Conservation (phyloP, 2,113 vertebrate genomes). For the Illadopsis cleaveri region DNA sequence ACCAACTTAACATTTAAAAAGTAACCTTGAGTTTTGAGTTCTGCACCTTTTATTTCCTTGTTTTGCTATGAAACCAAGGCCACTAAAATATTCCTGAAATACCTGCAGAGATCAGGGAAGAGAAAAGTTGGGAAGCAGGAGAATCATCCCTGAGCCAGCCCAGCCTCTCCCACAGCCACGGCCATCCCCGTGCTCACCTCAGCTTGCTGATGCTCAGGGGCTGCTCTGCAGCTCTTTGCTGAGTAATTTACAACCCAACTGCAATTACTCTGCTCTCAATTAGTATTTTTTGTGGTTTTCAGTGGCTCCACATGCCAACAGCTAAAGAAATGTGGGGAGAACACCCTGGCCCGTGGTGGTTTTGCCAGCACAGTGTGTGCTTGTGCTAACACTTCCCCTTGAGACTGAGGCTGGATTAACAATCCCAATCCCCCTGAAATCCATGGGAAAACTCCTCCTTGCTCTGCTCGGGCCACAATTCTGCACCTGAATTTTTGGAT, state of each 20-base stretch:
- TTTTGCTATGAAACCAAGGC: not conserved
- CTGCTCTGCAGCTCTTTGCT: not conserved
- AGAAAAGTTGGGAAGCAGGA: not conserved
- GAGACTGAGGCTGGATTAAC: not conserved
- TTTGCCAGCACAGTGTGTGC: not conserved
- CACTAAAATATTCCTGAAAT: not conserved
- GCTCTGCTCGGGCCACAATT: not conserved
- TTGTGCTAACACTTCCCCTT: fast-evolving
- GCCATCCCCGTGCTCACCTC: too few relatives aligned
- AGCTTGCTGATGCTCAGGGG: not conserved
- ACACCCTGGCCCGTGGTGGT: fast-evolving
- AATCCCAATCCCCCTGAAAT: not conserved
- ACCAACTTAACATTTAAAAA: not conserved
- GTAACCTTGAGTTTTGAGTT: not conserved
- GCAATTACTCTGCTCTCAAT: not conserved
- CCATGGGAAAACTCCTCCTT: not conserved
- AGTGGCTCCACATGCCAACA: not conserved
- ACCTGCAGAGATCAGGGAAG: fast-evolving
- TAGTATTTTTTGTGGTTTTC: not conserved
- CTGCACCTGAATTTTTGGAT: not conserved
- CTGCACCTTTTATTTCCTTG: not conserved
- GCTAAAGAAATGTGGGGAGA: not conserved
- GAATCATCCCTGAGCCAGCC: not conserved
- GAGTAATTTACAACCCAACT: not conserved
- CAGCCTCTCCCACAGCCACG: fast-evolving